Percentiles rank a stretch among this genome's conserved stretches.
phyloP scores from a whole-genome alignment of 2,113 vertebrate species.

The Numida meleagris region DNA sequence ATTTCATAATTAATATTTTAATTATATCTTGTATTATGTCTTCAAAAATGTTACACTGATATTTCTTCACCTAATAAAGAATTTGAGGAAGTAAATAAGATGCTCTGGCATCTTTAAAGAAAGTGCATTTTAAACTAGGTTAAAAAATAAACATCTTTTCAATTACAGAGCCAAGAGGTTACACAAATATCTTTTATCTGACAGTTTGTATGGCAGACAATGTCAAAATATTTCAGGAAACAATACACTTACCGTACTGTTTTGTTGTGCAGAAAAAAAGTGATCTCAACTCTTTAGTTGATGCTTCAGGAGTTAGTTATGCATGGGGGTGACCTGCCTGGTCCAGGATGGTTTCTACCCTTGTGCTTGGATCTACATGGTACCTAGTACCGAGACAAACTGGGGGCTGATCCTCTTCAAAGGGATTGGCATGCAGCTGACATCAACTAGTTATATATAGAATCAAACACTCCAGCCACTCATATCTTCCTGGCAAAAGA shows the following conservation, averaged over 20 bases:
- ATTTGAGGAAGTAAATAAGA: background rate
- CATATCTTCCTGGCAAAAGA: slow-evolving; percentile 82
- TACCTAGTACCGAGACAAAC: slow-evolving; percentile 78
- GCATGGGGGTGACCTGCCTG: slow-evolving; percentile 70
- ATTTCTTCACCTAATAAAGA: slow-evolving; percentile 5
- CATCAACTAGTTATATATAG: slow-evolving; percentile 98
- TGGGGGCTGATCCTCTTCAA: slow-evolving; percentile 82
- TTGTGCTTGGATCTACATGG: slow-evolving; percentile 77
- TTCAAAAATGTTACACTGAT: slow-evolving; percentile 17
- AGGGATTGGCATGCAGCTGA: slow-evolving; percentile 91
- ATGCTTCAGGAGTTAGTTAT: slow-evolving; percentile 65
- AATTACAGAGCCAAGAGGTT: slow-evolving; percentile 43
- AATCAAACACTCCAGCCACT: slow-evolving; percentile 81
- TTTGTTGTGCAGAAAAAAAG: slow-evolving; percentile 56
- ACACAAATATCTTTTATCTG: slow-evolving; percentile 18
- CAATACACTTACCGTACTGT: slow-evolving; percentile 75
- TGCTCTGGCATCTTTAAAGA: slow-evolving; percentile 29
- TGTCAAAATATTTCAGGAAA: slow-evolving; percentile 72
- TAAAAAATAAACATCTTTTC: slow-evolving; percentile 17
- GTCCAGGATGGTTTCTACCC: slow-evolving; percentile 76
- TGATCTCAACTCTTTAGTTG: slow-evolving; percentile 57
- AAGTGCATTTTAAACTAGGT: slow-evolving; percentile 14
- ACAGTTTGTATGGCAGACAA: slow-evolving; percentile 57
- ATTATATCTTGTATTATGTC: background rate
- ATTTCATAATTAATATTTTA: background rate